Evolutionary conservation across 2,888 invertebrate genomes (phyloP).

Genomic region (Rutpela maculata): DNA sequence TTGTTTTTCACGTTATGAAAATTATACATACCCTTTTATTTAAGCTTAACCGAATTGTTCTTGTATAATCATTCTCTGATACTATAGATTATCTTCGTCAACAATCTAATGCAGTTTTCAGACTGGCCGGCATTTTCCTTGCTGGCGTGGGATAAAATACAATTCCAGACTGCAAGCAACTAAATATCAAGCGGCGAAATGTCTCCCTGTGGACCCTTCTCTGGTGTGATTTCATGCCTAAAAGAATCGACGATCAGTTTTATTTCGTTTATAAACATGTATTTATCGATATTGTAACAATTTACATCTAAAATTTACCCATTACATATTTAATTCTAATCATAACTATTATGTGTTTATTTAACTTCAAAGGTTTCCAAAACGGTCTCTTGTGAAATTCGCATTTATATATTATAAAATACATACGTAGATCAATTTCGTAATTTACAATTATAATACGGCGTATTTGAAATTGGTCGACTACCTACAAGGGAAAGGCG

Average conservation of each 20-base stretch:
- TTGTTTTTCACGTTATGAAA: no score
- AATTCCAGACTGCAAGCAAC: constrained; percentile 56
- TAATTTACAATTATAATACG: constrained; percentile 63
- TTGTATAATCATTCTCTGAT: neutral
- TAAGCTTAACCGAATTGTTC: neutral
- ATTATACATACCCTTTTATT: neutral
- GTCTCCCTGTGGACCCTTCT: constrained; percentile 60
- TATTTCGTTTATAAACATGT: constrained; percentile 21
- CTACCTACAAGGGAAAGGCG: constrained; percentile 65
- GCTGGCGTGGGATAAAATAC: constrained; percentile 52
- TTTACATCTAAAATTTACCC: neutral
- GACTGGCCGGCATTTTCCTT: constrained; percentile 56
- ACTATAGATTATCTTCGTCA: neutral
- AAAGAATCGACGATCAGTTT: constrained; percentile 48
- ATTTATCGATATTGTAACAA: constrained; percentile 16
- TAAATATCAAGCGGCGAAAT: constrained; percentile 65
- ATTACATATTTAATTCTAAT: neutral
- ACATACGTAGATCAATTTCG: constrained; percentile 59
- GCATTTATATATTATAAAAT: constrained; percentile 46
- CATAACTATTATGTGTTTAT: neutral
- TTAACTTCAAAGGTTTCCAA: neutral
- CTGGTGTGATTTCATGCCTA: constrained; percentile 61
- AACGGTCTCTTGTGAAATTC: neutral
- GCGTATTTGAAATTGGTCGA: constrained; percentile 59
- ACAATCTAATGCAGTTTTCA: constrained; percentile 35